Conservation (phyloP, 2,113 vertebrate genomes). For the Macaca fascicularis region T2T-MFA8v1.1 NC_088379.1:148322001-148322500, state of each 20-base stretch:
- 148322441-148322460: background rate
- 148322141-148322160: background rate
- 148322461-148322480: background rate
- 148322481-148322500: background rate
- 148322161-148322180: background rate
- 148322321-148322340: conserved; percentile 12
- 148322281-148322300: background rate
- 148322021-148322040: background rate
- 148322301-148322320: conserved; percentile 23
- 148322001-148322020: background rate
- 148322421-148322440: background rate
- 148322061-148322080: background rate
- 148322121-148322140: background rate
- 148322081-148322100: background rate
- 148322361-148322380: background rate
- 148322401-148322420: background rate
- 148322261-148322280: background rate
- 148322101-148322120: background rate
- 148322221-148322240: background rate
- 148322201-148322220: conserved; percentile 24
- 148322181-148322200: background rate
- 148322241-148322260: background rate
- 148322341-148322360: background rate
- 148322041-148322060: background rate
- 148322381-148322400: conserved; percentile 20